phyloP scores from a whole-genome alignment of 2,888 invertebrate species.

The Andrena chrysosceles region DNA sequence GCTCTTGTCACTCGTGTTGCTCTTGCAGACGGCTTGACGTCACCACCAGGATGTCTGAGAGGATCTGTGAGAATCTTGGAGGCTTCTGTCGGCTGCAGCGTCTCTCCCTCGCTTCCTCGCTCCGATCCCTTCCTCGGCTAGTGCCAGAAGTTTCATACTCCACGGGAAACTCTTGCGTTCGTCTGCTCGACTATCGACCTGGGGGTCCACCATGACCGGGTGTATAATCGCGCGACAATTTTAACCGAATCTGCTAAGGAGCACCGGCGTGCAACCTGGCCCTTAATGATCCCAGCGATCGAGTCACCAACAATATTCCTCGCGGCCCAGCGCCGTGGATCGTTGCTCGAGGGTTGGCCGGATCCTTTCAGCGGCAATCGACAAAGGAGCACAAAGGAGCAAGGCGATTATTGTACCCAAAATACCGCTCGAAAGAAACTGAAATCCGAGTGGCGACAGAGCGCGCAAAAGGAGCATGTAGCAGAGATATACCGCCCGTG shows the following conservation, averaged over 20 bases:
- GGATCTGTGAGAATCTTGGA: conserved; percentile 45
- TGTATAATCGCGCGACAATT: neutral
- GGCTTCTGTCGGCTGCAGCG: neutral
- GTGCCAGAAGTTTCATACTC: neutral
- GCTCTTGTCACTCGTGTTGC: conserved; percentile 60
- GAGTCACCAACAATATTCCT: neutral
- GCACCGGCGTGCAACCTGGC: neutral
- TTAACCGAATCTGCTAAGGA: neutral
- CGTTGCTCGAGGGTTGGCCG: neutral
- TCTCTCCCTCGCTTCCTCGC: conserved; percentile 20
- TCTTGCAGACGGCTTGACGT: conserved; percentile 60
- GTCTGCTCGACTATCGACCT: neutral
- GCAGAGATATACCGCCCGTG: conserved; percentile 54
- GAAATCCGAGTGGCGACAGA: conserved; percentile 47
- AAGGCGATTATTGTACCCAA: conserved; percentile 21
- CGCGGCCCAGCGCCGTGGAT: neutral
- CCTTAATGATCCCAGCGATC: neutral
- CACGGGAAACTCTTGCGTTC: neutral
- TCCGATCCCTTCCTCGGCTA: neutral
- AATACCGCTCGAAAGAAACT: conserved; percentile 15
- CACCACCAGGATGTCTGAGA: conserved; percentile 56
- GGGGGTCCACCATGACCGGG: neutral
- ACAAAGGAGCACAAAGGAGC: conserved; percentile 2
- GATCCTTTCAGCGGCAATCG: neutral
- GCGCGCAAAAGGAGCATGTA: conserved; percentile 24